These are phyloP conservation scores for Acanthoscelides obtectus DNA, from an alignment of 2,888 invertebrate species.

Conservation along the genomic window DNA sequence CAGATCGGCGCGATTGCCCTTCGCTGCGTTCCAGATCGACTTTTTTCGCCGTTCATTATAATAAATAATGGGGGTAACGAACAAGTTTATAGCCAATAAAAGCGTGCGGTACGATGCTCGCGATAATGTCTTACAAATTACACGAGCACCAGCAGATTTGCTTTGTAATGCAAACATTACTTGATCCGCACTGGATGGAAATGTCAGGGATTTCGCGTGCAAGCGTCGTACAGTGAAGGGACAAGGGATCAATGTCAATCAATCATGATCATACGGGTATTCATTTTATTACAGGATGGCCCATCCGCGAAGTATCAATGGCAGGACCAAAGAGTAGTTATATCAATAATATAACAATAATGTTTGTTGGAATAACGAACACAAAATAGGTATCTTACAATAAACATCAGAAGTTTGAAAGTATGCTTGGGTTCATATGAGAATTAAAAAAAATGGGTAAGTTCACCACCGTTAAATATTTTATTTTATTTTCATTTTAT, in stretches of 20 bases:
- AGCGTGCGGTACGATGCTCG: background rate
- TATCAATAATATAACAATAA: too few relatives aligned
- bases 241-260: background rate
- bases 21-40: background rate
- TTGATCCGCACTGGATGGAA: background rate
- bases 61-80: background rate
- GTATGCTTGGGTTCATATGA: too few relatives aligned
- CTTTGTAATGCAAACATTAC: background rate
- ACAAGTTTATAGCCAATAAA: background rate
- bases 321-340: too few relatives aligned
- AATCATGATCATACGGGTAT: too few relatives aligned
- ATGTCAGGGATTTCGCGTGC: background rate
- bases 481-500: too few relatives aligned
- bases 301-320: too few relatives aligned
- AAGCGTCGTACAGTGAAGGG: background rate
- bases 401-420: too few relatives aligned
- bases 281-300: too few relatives aligned
- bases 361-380: too few relatives aligned
- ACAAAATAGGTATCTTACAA: too few relatives aligned
- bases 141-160: background rate
- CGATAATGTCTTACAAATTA: background rate
- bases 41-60: background rate
- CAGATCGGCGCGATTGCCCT: background rate
- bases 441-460: too few relatives aligned
- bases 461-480: too few relatives aligned